Base-by-base conservation (phyloP, 1,140 invertebrate species). In the Drosophila repletoides region DNA sequence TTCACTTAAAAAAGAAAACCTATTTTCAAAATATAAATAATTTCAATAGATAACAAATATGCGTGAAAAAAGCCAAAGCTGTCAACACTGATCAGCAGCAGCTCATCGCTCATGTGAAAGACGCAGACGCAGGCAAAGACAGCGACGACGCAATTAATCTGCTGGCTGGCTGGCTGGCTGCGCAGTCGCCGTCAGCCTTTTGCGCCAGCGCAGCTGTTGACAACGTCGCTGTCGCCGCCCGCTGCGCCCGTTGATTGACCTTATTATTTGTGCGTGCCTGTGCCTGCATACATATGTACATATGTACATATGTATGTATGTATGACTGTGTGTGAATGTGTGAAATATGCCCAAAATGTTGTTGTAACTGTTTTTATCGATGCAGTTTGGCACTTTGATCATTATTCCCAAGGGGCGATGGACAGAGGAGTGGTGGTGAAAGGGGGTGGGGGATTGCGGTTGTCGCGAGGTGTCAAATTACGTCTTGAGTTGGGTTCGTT, bases 191-290 rank as follows among this genome's bases (percentile, higher is more conserved):
- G 51, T 53, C n/a, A 45, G 24, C 15, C 28, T 33, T 49, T 24
- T 52, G 77, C 77, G 79, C 61, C 67, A 72, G 79, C 61, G 80
- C 79, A 84, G 79, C 70, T 75, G 80, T 84, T 84, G 64, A 74
- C 76, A 72, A 76, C 61, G 46, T 56, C 51, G 66, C 59, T 59
- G 69, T 52, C 68, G 64, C 70, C 75, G 75, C 79, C 80, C 71
- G 79, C 80, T 84, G 79, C 49, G 77, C 49, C 48, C 71, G 74
- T 84, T 84, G 79, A 84, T 83, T 83, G 79, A 83, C 79, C 79
- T 84, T 79, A 84, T 83, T 83, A 83, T 84, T 79, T 55, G 34
- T 12, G 48, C 52, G 28, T 24, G 49, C 34, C 38, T 40, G 17
- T 9, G 15, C 14, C 6, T 17, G 10, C 15, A 7, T 3, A 7